Base-by-base conservation (phyloP, 1,140 invertebrate genomes). In the Drosophila virilis region DNA sequence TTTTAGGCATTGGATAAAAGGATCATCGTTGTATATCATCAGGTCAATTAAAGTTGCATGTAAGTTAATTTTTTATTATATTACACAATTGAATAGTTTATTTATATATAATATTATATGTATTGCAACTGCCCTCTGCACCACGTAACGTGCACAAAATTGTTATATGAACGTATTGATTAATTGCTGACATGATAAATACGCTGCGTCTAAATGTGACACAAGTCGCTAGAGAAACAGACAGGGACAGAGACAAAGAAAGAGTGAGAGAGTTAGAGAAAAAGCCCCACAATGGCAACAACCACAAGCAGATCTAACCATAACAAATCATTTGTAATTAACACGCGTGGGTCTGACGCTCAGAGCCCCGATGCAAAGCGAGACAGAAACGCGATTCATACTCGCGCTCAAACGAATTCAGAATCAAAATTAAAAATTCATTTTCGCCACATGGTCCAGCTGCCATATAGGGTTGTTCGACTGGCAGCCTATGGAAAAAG, bases 321-420 rank as follows among this genome's bases (percentile, higher is more conserved):
- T 86, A 88, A 71, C 83, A 74, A 88, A 88, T 85, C 71, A 88
- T 88, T 88, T 88, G 84, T 88, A 89, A 83, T 89, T 89, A 80
- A 79, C 72, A 79, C 79, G 80, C 80, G 83, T 88, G 83, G 83
- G 83, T 67, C 61, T 75, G 59, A 59, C 58, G 54, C 64, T 68
- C 57, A 43, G 54, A 67, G 51, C 35, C 68, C 57, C 73, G 77
- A 74, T 62, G 55, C 71, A 69, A 60, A 64, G 46, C 22, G 55
- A 73, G 62, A 69, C 65, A 51, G 54, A 75, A 66, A 86, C 71
- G 59, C 64, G 58, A 69, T 59, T 52, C 50, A 46, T 70, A 69
- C 46, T 50, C 51, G 33, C 33, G 67, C 61, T 68, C 74, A 45
- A 65, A 75, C 76, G 55, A 35, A 71, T 40, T 64, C 51, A 28